phyloP scores from a whole-genome alignment of 1,140 invertebrate species.

The Bombus vancouverensis region DNA sequence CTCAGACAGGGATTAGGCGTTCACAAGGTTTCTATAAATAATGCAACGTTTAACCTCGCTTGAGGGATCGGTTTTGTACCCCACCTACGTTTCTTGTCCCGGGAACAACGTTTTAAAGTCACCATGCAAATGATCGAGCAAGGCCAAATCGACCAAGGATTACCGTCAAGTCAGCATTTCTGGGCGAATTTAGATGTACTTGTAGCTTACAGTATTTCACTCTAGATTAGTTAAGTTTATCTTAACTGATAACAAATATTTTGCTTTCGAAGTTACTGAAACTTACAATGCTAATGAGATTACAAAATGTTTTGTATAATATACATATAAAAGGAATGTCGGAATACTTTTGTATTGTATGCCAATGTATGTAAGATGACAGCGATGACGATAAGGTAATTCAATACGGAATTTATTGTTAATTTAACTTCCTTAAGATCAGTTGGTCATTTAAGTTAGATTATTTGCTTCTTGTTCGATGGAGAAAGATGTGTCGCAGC shows the following conservation, averaged over 20 bases:
- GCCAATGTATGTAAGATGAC: too few relatives aligned
- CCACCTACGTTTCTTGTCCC: not conserved
- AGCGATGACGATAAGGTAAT: too few relatives aligned
- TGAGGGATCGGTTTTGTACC: slow-evolving; percentile 44
- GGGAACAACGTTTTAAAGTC: slow-evolving; percentile 40
- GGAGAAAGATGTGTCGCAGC: slow-evolving; percentile 13
- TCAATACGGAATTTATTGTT: too few relatives aligned
- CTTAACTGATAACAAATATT: not conserved
- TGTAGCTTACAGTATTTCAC: not conserved
- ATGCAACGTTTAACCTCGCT: slow-evolving; percentile 61
- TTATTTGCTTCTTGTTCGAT: too few relatives aligned
- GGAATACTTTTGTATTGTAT: too few relatives aligned
- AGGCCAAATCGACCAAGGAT: not conserved
- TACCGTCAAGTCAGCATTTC: not conserved
- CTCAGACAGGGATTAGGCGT: slow-evolving; percentile 70
- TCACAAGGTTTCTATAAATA: slow-evolving; percentile 70
- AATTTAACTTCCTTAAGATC: too few relatives aligned
- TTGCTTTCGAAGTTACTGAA: not conserved
- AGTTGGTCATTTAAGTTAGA: too few relatives aligned
- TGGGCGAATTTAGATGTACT: not conserved
- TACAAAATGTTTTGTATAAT: too few relatives aligned
- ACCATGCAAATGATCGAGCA: slow-evolving; percentile 45
- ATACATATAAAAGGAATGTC: too few relatives aligned
- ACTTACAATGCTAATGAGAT: not conserved
- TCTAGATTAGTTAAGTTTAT: not conserved